Conservation (phyloP, 2,797 vertebrate genomes). For the Melanotaenia parkinsoni region DNA sequence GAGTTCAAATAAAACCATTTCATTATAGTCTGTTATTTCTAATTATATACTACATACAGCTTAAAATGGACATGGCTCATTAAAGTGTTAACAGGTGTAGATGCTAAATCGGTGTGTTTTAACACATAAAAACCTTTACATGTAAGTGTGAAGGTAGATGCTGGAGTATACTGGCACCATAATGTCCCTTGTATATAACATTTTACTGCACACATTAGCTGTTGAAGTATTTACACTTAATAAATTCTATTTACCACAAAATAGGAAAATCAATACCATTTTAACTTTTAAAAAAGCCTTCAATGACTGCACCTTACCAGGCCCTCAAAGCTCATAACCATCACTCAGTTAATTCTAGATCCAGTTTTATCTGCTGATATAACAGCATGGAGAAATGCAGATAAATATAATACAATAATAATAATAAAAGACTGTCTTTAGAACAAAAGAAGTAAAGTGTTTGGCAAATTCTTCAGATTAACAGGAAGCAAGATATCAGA, state of each 20-base stretch:
- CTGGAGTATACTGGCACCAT: not conserved
- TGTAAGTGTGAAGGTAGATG: not conserved
- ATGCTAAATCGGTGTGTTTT: not conserved
- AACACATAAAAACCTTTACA: not conserved
- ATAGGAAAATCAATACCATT: not conserved
- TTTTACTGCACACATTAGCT: constrained; percentile 1
- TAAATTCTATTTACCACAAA: not conserved
- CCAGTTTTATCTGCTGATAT: constrained; percentile 7
- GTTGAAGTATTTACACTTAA: not conserved
- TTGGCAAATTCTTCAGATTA: not conserved
- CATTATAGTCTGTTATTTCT: not conserved
- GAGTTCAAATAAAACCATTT: not conserved
- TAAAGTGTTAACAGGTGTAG: not conserved
- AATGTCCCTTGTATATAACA: not conserved
- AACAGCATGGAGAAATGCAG: constrained; percentile 4
- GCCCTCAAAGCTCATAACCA: not conserved
- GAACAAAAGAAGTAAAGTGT: not conserved
- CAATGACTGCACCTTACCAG: too few species aligned
- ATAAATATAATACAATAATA: constrained; percentile 1
- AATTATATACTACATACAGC: not conserved
- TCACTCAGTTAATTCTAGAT: not conserved
- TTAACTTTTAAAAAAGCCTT: not conserved
- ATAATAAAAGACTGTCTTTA: constrained; percentile 5
- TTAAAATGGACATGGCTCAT: not conserved
- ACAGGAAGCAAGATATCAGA: constrained; percentile 30